phyloP scores from a whole-genome alignment of 2,888 invertebrate genomes.

The Aricia artaxerxes region DNA sequence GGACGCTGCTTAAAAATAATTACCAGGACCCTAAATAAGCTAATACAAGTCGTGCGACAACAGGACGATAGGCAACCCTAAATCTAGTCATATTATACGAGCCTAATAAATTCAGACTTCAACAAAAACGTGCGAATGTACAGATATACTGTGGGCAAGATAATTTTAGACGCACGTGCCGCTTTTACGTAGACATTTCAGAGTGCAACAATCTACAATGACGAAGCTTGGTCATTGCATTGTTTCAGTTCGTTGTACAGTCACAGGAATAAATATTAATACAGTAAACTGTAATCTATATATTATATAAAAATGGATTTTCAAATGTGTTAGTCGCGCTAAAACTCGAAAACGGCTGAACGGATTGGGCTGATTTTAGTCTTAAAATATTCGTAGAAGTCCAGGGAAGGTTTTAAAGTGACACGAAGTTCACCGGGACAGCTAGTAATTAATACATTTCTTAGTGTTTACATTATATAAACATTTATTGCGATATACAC shows the following conservation, averaged over 20 bases:
- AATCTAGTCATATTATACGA: conserved; percentile 30
- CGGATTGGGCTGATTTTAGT: too few relatives aligned
- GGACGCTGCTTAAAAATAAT: too few relatives aligned
- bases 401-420: too few relatives aligned
- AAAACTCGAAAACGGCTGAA: too few relatives aligned
- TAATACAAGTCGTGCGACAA: too few relatives aligned
- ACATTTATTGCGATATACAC: too few relatives aligned
- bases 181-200: conserved; percentile 12
- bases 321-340: too few relatives aligned
- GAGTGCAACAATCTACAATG: conserved; percentile 34
- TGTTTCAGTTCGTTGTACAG: conserved; percentile 13
- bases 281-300: background rate
- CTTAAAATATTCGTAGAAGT: too few relatives aligned
- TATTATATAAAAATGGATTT: too few relatives aligned
- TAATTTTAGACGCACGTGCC: conserved; percentile 12
- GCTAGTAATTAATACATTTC: too few relatives aligned
- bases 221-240: conserved; percentile 10
- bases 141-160: background rate
- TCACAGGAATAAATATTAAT: background rate
- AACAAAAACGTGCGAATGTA: conserved; percentile 7
- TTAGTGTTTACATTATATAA: background rate
- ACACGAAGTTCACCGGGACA: too few relatives aligned
- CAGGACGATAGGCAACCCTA: background rate
- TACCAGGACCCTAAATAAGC: too few relatives aligned
- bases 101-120: conserved; percentile 23